phyloP scores from a whole-genome alignment of 2,888 invertebrate species.

The Orgyia antiqua region DNA sequence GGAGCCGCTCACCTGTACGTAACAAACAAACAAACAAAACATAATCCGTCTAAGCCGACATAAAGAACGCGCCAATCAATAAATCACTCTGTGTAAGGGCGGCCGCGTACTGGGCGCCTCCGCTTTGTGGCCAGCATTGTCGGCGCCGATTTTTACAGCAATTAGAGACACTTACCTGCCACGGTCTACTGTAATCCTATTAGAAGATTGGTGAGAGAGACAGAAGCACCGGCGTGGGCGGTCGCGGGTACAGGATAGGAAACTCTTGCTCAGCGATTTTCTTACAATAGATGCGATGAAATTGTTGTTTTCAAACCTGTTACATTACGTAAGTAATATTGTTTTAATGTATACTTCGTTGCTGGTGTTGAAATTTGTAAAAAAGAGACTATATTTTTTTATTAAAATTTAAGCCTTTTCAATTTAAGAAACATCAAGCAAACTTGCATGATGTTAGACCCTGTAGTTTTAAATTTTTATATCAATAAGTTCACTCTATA shows the following conservation, averaged over 20 bases:
- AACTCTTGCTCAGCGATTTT: constrained; percentile 25
- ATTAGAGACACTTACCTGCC: constrained; percentile 75
- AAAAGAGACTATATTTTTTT: too few species aligned
- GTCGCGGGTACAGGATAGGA: constrained; percentile 34
- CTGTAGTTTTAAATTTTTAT: too few species aligned
- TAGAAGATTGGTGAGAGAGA: constrained; percentile 42
- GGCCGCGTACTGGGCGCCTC: constrained; percentile 46
- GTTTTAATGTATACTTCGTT: constrained; percentile 12
- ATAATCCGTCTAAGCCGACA: constrained; percentile 59
- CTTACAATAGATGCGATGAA: constrained; percentile 28
- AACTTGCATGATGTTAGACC: too few species aligned
- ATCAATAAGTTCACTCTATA: too few species aligned
- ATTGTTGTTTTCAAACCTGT: constrained; percentile 29
- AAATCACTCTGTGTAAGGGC: constrained; percentile 69
- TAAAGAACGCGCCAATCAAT: constrained; percentile 62
- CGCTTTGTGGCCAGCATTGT: constrained; percentile 54
- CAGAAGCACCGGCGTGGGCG: constrained; percentile 45
- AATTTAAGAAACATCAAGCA: too few species aligned
- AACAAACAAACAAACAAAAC: constrained; percentile 64
- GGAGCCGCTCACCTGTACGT: constrained; percentile 48
- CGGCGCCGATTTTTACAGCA: constrained; percentile 74
- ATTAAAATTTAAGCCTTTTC: too few species aligned
- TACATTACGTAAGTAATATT: constrained; percentile 8
- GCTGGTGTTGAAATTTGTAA: too few species aligned
- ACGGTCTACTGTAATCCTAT: constrained; percentile 67